Base-by-base conservation (phyloP, 2,888 invertebrate species). In the Chouioia cunea region DNA sequence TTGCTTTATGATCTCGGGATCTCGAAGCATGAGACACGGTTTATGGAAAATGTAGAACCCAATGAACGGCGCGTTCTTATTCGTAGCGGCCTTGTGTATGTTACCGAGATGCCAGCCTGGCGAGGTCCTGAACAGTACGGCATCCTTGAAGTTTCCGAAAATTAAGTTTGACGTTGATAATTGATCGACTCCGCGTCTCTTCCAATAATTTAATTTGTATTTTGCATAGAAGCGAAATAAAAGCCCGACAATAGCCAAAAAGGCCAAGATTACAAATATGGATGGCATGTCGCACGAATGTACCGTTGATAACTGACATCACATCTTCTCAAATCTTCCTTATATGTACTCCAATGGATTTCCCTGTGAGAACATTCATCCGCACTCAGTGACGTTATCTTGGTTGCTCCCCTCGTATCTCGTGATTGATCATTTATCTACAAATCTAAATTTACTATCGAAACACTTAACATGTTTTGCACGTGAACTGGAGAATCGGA, bases 41-140 rank as follows among this genome's bases (percentile, higher is more conserved):
- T 85, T 86, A 70, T 87, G 85, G 56, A 88, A 85, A 23, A 87
- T 84, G 76, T 86, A 89, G 52, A 89, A 85, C 2, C 89, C 89
- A 16, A 88, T 82, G 73, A 81, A 87, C 0, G 82, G 79, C 0
- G 76, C 74, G 10, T 81, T 66, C 2, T 63, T n/a, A 44, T 67
- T 64, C 0, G 47, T 70, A 0, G 81, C 79, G 4, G 72, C 60
- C 18, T 76, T 79, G 73, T 83, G 78, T 2, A 83, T 36, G 3
- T 77, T 65, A 0, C 81, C 81, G 14, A 83, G 54, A 65, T 82
- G 79, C 78, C 77, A 80, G 10, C 82, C 82, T 4, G 83, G 81
- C 0, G 82, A 80, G 0, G 79, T 76, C 2, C 77, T 78, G 56
- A 83, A 83, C 0, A 83, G 67, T 0, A 81, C 72, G 2, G 81